Conservation (phyloP, 2,113 vertebrate species). For the Brienomyrus brachyistius region DNA sequence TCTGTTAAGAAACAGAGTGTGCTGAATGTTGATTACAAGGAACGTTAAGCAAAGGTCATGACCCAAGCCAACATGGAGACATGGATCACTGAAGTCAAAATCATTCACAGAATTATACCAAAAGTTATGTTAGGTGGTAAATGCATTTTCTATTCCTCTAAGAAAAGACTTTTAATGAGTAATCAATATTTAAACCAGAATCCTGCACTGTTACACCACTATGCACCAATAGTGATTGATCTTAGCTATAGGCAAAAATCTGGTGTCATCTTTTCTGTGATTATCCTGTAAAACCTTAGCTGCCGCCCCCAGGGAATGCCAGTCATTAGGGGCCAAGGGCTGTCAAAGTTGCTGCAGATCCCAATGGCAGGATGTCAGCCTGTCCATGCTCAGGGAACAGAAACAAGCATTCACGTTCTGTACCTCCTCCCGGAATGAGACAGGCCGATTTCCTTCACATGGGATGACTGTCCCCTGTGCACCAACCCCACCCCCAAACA, state of each 20-base stretch:
- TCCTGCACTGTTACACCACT: background rate
- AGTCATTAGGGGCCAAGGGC: background rate
- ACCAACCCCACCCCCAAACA: background rate
- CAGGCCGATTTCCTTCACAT: conserved; percentile 15
- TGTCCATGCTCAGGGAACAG: conserved; percentile 18
- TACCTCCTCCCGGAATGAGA: background rate
- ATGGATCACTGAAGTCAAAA: background rate
- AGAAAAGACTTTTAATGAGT: background rate
- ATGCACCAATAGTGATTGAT: background rate
- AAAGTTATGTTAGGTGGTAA: background rate
- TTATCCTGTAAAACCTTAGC: background rate
- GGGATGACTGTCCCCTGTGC: conserved; percentile 9
- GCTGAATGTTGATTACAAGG: background rate
- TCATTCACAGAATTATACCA: background rate
- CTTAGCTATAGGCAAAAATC: background rate
- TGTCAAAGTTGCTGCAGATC: background rate
- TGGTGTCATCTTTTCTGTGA: background rate
- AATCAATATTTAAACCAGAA: background rate
- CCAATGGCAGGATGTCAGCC: background rate
- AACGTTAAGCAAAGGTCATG: background rate
- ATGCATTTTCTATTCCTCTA: background rate
- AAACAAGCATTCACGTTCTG: conserved; percentile 43
- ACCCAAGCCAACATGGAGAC: background rate
- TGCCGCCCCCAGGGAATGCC: background rate
- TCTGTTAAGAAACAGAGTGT: background rate